Evolutionary conservation across 2,797 vertebrate species (phyloP).

Genomic region (Poecilia gillii): DNA sequence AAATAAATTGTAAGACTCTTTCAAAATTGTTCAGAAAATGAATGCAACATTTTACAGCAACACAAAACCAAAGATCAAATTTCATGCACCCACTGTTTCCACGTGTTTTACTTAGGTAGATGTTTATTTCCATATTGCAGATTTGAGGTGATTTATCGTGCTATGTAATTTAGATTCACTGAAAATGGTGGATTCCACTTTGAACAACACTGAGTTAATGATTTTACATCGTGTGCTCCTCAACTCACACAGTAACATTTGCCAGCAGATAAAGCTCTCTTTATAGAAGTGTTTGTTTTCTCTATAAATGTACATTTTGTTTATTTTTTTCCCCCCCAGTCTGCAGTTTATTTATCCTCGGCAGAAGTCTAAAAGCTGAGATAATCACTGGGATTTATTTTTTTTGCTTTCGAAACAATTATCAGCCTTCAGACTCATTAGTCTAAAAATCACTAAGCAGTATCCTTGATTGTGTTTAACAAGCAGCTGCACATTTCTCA

Average conservation of each 20-base stretch:
- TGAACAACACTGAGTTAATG: neutral
- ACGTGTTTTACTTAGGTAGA: neutral
- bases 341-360: neutral
- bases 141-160: neutral
- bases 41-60: neutral
- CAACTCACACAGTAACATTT: neutral
- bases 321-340: neutral
- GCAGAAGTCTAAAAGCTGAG: neutral
- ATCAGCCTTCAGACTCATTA: constrained; percentile 46
- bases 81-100: neutral
- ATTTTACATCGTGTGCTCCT: neutral
- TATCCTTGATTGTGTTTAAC: constrained; percentile 62
- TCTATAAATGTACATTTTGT: neutral
- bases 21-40: neutral
- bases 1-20: neutral
- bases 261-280: neutral
- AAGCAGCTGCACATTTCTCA: constrained; percentile 58
- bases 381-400: neutral
- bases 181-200: neutral
- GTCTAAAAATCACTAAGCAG: constrained; percentile 37
- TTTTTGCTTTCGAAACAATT: constrained; percentile 12
- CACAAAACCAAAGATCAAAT: neutral
- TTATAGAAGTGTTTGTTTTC: neutral
- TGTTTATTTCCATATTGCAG: neutral
- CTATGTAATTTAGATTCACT: neutral